Evolutionary conservation across 2,113 vertebrate species (phyloP).

Genomic region (Caranx ignobilis): DNA sequence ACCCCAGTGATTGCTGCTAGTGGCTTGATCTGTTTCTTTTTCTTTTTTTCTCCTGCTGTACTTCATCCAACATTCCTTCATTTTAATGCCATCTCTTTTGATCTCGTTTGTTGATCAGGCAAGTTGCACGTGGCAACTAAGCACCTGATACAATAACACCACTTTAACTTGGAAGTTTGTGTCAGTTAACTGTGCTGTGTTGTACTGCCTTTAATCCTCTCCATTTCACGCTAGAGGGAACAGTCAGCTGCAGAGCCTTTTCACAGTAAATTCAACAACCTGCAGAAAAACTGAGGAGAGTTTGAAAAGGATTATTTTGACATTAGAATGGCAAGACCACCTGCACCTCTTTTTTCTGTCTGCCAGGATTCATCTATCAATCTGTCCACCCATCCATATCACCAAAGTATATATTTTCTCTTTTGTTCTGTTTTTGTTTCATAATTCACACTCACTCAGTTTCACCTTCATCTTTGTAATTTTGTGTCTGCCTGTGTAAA

Average conservation of each 20-base stretch:
- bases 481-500: not conserved
- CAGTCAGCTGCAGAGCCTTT: constrained; percentile 13
- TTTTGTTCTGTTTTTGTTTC: not conserved
- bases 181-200: constrained; percentile 6
- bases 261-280: not conserved
- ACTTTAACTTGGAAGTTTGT: constrained; percentile 20
- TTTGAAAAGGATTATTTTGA: constrained; percentile 20
- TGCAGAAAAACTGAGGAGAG: constrained; percentile 7
- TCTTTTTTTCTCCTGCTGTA: not conserved
- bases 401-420: not conserved
- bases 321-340: constrained; percentile 1
- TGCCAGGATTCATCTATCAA: not conserved
- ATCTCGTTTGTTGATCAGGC: not conserved
- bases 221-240: constrained; percentile 26
- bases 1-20: no score
- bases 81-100: not conserved
- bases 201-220: constrained; percentile 25
- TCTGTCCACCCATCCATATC: not conserved
- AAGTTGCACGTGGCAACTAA: not conserved
- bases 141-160: not conserved
- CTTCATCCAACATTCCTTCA: not conserved
- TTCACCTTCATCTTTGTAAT: not conserved
- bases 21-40: not conserved
- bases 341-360: constrained; percentile 4
- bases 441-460: not conserved